These are phyloP conservation scores for Tachuris rubrigastra DNA, from an alignment of 2,113 vertebrate genomes.

Conservation along the genomic window DNA sequence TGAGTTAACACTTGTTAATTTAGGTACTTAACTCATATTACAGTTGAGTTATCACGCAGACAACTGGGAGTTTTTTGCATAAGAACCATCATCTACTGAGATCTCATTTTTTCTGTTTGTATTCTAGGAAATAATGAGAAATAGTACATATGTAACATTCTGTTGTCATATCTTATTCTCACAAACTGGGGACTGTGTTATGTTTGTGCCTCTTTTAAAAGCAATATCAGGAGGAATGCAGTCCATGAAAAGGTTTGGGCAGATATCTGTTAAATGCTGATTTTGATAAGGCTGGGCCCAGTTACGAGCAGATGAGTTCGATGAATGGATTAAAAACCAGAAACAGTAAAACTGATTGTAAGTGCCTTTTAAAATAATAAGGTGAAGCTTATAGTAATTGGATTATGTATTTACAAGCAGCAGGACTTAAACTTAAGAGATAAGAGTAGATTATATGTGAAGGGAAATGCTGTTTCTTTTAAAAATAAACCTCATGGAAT, in stretches of 20 bases:
- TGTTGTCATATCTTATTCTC: not conserved
- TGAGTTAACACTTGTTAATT: not conserved
- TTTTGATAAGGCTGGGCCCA: not conserved
- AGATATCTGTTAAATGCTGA: not conserved
- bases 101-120: not conserved
- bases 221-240: not conserved
- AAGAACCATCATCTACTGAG: not conserved
- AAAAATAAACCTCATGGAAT: not conserved
- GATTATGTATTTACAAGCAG: not conserved
- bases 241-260: not conserved
- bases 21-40: not conserved
- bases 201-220: not conserved
- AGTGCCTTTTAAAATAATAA: not conserved
- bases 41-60: not conserved
- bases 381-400: not conserved
- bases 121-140: not conserved
- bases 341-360: not conserved
- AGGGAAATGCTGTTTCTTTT: not conserved
- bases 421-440: not conserved
- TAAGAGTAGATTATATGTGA: not conserved
- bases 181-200: not conserved
- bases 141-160: not conserved
- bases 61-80: not conserved
- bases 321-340: not conserved
- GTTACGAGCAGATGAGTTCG: not conserved